A percentile compares a stretch with the other conserved stretches of the same genome.
These are phyloP conservation scores for Leptoclinus maculatus DNA, from an alignment of 2,797 vertebrate species.

Conservation along the genomic window DNA sequence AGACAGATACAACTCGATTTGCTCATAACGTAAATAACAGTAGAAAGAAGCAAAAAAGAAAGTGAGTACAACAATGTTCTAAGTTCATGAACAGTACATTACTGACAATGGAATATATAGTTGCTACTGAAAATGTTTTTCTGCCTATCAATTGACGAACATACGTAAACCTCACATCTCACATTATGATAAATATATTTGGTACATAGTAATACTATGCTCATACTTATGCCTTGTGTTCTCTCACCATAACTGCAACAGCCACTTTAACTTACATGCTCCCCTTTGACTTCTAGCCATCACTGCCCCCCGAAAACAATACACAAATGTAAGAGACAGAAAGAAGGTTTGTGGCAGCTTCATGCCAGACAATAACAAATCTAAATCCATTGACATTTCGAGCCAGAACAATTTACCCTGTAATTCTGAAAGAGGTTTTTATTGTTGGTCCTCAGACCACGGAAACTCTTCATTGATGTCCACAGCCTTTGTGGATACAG, in stretches of 20 bases:
- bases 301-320: neutral
- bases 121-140: neutral
- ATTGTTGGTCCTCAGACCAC: constrained; percentile 7
- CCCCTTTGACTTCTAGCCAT: neutral
- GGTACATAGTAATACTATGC: neutral
- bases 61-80: constrained; percentile 17
- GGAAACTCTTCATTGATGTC: constrained; percentile 40
- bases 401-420: constrained; percentile 47
- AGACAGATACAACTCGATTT: constrained; percentile 9
- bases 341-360: constrained; percentile 16
- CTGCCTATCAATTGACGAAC: neutral
- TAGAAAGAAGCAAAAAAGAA: neutral
- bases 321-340: constrained; percentile 1
- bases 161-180: neutral
- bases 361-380: constrained; percentile 28
- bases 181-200: constrained; percentile 1
- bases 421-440: constrained; percentile 68
- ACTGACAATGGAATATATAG: constrained; percentile 3
- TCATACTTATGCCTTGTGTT: constrained; percentile 6
- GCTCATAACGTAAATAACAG: constrained; percentile 17
- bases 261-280: neutral
- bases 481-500: constrained; percentile 44
- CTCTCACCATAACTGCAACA: neutral
- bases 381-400: constrained; percentile 40
- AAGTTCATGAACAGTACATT: constrained; percentile 1